Conservation (phyloP, 2,888 invertebrate genomes). For the Megamerina dolium region DNA sequence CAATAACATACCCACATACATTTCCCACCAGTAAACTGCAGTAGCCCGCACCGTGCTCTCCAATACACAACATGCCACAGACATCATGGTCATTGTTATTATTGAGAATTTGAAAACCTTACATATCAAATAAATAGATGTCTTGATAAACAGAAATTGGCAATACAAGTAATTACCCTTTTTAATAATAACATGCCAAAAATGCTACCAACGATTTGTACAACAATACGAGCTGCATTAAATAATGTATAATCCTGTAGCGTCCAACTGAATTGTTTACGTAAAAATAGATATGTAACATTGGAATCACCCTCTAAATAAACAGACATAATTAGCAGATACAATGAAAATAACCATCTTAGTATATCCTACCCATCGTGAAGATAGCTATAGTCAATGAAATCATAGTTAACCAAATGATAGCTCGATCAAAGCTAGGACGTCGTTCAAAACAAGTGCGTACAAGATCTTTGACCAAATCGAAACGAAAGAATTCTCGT, state of each 20-base stretch:
- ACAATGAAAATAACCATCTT: background rate
- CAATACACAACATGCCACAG: slow-evolving; percentile 38
- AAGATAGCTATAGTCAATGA: slow-evolving; percentile 42
- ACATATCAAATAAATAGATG: background rate
- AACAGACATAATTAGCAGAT: background rate
- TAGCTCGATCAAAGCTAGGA: slow-evolving; percentile 42
- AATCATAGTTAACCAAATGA: slow-evolving; percentile 46
- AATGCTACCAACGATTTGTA: slow-evolving; percentile 56
- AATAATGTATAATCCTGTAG: slow-evolving; percentile 41
- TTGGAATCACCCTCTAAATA: slow-evolving; percentile 39
- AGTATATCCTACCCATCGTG: slow-evolving; percentile 33
- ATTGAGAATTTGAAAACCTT: slow-evolving; percentile 40
- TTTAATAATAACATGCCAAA: slow-evolving; percentile 56
- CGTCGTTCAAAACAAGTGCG: slow-evolving; percentile 41
- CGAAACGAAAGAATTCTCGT: slow-evolving; percentile 44
- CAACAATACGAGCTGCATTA: slow-evolving; percentile 51
- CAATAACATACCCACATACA: slow-evolving; percentile 39
- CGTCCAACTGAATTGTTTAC: slow-evolving; percentile 45
- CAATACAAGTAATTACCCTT: slow-evolving; percentile 33
- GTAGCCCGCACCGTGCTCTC: slow-evolving; percentile 46
- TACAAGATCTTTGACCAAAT: slow-evolving; percentile 42
- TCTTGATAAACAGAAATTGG: background rate
- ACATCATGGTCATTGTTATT: slow-evolving; percentile 38
- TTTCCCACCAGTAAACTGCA: slow-evolving; percentile 41
- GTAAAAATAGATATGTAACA: slow-evolving; percentile 53